Conservation (phyloP, 1,140 invertebrate genomes). For the Sweltsa coloradensis region DNA sequence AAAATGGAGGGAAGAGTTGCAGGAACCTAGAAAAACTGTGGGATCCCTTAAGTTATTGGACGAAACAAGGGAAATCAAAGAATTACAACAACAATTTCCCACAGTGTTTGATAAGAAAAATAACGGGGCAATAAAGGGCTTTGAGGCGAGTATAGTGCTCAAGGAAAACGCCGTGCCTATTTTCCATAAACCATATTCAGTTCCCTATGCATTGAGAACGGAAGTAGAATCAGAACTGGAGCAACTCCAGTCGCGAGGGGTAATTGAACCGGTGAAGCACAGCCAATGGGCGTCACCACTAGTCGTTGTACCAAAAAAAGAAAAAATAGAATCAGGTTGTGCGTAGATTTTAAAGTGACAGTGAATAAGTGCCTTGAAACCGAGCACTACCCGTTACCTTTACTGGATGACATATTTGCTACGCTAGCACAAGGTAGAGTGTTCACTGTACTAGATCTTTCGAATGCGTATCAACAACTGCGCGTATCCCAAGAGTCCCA, state of each 20-base stretch:
- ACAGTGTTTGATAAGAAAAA: neutral
- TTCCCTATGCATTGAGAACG: neutral
- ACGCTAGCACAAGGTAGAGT: slow-evolving; percentile 15
- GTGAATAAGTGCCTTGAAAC: slow-evolving; percentile 24
- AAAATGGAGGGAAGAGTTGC: too few species aligned
- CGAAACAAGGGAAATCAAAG: too few species aligned
- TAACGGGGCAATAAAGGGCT: neutral
- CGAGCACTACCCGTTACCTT: slow-evolving; percentile 25
- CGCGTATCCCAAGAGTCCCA: neutral
- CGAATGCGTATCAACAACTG: neutral
- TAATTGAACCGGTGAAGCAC: slow-evolving; percentile 1
- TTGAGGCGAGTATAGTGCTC: neutral
- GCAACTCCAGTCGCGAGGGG: neutral
- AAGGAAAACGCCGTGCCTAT: neutral
- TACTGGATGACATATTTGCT: slow-evolving; percentile 23
- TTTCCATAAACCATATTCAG: slow-evolving; percentile 1
- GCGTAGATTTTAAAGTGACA: slow-evolving; percentile 32
- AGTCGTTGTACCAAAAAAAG: slow-evolving; percentile 33
- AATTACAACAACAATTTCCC: neutral
- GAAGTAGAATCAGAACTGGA: neutral
- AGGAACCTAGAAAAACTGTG: too few species aligned
- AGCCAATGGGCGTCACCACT: slow-evolving; percentile 27
- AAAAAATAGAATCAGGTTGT: slow-evolving; percentile 27
- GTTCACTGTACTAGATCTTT: neutral
- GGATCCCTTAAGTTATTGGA: too few species aligned